Evolutionary conservation across 1,140 invertebrate genomes (phyloP).

Genomic region (Diachasmimorpha longicaudata): DNA sequence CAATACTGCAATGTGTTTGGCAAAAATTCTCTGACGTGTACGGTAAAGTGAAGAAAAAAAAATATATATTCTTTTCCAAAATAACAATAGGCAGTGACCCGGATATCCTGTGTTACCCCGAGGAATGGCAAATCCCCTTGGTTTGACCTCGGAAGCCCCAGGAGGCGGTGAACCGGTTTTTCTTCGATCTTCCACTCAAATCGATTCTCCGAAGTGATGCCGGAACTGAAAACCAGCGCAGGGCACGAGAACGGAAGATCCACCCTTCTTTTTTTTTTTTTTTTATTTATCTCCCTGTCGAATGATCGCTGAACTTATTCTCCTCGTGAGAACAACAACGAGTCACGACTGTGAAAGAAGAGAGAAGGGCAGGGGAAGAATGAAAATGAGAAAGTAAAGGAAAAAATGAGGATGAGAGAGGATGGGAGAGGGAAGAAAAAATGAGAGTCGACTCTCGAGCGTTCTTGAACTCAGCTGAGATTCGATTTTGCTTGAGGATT

Average conservation of each 20-base stretch:
- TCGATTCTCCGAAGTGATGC: conserved; percentile 20
- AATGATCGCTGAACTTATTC: conserved; percentile 19
- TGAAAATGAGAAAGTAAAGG: conserved; percentile 8
- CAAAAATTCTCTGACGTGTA: too few species aligned
- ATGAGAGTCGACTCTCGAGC: neutral
- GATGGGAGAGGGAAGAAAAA: neutral
- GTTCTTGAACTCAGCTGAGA: conserved; percentile 25
- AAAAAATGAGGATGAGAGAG: neutral
- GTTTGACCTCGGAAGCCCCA: conserved; percentile 17
- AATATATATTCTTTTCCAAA: neutral
- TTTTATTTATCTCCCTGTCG: neutral
- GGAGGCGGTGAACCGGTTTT: neutral
- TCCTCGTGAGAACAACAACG: conserved; percentile 16
- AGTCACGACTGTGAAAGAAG: neutral
- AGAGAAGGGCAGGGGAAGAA: neutral
- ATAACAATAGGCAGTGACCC: neutral
- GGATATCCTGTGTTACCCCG: conserved; percentile 1
- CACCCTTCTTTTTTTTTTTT: neutral
- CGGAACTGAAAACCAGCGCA: conserved; percentile 11
- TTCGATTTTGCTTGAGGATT: conserved; percentile 33
- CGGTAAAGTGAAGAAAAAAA: too few species aligned
- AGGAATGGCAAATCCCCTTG: neutral
- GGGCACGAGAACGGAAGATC: conserved; percentile 2
- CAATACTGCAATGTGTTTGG: too few species aligned
- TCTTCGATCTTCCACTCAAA: conserved; percentile 18